Evolutionary conservation across 2,888 invertebrate genomes (phyloP), one percentile per base, ranked within the genome.

Genomic region (Lepidocyrtoides sp.): DNA sequence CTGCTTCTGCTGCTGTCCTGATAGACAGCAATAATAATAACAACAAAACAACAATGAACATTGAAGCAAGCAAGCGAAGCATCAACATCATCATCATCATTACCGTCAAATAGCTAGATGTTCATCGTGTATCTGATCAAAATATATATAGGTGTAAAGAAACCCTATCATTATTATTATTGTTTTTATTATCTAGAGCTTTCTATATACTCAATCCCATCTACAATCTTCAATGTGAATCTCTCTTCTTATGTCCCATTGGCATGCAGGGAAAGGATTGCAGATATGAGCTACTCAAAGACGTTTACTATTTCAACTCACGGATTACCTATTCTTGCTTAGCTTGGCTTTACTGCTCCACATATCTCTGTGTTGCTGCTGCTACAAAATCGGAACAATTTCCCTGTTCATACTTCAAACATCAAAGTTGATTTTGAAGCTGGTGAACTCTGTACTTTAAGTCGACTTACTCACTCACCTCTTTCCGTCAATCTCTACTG

Each of bases 401-500:
- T 63, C 57, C 57, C 29, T 63, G 12, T 29, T 29, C 2, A 63
- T 63, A 14, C 63, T 29, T 63, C 29, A 63, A 63, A 26, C 26
- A 29, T 10, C 14, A 63, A 26, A 29, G 23, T 12, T 14, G n/a
- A n/a, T n/a, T n/a, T n/a, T n/a, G n/a, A n/a, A n/a, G n/a, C n/a
- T n/a, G 12, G 26, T 36, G 36, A 36, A 36, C 20, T 57, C 2
- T 1, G 57, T 23, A n/a, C n/a, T 57, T 5, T 17, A 7, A 14
- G 63, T 66, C 5, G 14, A 32, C 17, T 63, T 32, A 14, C 36
- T 3, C 17, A 7, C 32, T 36, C n/a, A 7, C 36, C 7, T 75
- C 75, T 75, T 75, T 20, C 84, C 69, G 75, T 60, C 89, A 89
- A 89, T 84, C 89, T 84, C 63, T 54, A 85, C 79, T 85, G 85